Percentiles rank a stretch among this genome's conserved stretches.
phyloP scores from a whole-genome alignment of 2,113 vertebrate species.

The Pomatorhinus ruficollis region DNA sequence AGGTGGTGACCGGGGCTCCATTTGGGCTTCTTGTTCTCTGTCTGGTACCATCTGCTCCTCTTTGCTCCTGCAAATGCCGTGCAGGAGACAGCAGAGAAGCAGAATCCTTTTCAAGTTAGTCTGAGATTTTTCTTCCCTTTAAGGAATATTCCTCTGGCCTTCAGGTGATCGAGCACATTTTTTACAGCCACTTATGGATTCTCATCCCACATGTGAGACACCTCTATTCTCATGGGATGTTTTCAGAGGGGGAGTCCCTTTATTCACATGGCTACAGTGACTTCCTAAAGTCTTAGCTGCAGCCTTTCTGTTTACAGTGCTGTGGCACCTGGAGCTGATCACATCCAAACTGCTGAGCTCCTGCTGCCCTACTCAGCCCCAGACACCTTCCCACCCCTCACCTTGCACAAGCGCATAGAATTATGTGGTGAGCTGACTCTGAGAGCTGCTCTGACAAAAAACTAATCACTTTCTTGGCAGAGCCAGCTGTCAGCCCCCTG shows the following conservation, averaged over 20 bases:
- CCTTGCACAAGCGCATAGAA: background rate
- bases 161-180: background rate
- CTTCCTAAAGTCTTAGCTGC: background rate
- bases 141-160: background rate
- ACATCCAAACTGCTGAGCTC: background rate
- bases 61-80: background rate
- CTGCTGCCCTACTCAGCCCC: background rate
- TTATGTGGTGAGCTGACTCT: background rate
- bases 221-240: background rate
- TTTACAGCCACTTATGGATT: background rate
- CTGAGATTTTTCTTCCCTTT: background rate
- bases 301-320: background rate
- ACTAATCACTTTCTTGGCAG: background rate
- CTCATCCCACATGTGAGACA: background rate
- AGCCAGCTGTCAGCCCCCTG: background rate
- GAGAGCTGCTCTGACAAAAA: background rate
- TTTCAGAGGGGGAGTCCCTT: background rate
- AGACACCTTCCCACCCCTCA: background rate
- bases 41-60: conserved; percentile 33
- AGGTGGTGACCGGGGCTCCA: background rate
- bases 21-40: background rate
- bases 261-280: background rate
- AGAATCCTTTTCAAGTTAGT: background rate
- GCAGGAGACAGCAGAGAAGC: background rate
- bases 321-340: background rate